These are phyloP conservation scores for Aethes cnicana DNA, from an alignment of 2,888 invertebrate species.

Conservation along the genomic window DNA sequence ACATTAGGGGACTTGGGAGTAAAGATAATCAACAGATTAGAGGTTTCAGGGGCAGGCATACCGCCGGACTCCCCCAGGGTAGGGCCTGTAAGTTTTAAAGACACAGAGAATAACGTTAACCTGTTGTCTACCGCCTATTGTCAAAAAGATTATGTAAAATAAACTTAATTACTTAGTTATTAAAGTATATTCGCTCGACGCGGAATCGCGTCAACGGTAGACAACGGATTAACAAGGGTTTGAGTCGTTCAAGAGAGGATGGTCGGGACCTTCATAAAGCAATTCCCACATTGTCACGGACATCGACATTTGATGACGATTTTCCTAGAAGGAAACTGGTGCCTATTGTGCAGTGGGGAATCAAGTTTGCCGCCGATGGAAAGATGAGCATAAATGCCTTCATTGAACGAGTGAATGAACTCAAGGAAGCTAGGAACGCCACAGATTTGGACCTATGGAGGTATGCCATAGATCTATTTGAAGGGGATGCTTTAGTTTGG, in stretches of 20 bases:
- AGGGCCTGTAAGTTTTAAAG: too few species aligned
- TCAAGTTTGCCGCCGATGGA: neutral
- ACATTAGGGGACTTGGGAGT: constrained; percentile 1
- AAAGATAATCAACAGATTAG: neutral
- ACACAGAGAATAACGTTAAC: too few species aligned
- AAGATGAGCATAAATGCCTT: neutral
- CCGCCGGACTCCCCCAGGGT: neutral
- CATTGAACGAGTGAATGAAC: neutral
- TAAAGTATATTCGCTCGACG: too few species aligned
- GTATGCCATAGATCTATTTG: constrained; percentile 30
- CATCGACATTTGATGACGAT: neutral
- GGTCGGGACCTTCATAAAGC: too few species aligned
- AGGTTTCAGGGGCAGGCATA: neutral
- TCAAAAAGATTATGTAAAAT: too few species aligned
- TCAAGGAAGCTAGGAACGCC: neutral
- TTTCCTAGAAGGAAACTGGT: neutral
- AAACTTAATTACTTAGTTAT: too few species aligned
- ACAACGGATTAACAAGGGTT: too few species aligned
- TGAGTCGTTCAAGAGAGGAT: neutral
- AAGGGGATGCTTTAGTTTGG: constrained; percentile 27
- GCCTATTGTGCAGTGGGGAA: constrained; percentile 1
- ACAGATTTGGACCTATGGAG: neutral
- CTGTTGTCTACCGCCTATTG: too few species aligned
- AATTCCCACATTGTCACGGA: neutral
- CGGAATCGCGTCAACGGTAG: too few species aligned